Percentiles rank a stretch among this genome's conserved stretches.
Evolutionary conservation across 2,113 vertebrate species (phyloP).

Genomic region (Hemichromis elongatus): DNA sequence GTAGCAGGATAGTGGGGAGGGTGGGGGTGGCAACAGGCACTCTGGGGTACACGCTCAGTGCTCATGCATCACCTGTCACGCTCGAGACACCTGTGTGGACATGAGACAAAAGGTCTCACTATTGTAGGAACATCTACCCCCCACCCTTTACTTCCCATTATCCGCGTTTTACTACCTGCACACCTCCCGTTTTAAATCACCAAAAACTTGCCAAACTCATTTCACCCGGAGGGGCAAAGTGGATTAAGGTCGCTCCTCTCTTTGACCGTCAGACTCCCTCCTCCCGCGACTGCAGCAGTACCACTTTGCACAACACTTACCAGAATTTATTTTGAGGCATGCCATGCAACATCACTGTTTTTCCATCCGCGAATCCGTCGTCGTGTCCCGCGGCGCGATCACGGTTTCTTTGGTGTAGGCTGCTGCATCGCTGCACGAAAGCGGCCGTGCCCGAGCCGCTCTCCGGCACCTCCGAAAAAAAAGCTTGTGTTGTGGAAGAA

Average conservation of each 20-base stretch:
- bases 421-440: constrained; percentile 42
- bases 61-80: constrained; percentile 63
- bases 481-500: constrained; percentile 43
- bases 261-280: constrained; percentile 28
- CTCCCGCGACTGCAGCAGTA: constrained; percentile 55
- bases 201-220: constrained; percentile 47
- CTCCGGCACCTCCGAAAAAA: constrained; percentile 16
- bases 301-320: constrained; percentile 75
- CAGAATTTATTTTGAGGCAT: constrained; percentile 64
- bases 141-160: background rate
- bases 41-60: constrained; percentile 1
- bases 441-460: constrained; percentile 30
- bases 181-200: background rate
- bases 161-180: background rate
- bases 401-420: constrained; percentile 29
- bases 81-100: constrained; percentile 40
- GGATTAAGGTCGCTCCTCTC: constrained; percentile 67
- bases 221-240: constrained; percentile 70
- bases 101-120: constrained; percentile 20
- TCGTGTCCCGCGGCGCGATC: constrained; percentile 26
- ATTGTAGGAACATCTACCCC: background rate
- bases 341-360: constrained; percentile 57
- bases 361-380: constrained; percentile 35
- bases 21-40: constrained; percentile 51
- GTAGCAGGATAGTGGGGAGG: background rate